Percentiles rank a stretch among this genome's conserved stretches.
Evolutionary conservation across 2,888 invertebrate genomes (phyloP).

Genomic region (Chaetoderma sp.): DNA sequence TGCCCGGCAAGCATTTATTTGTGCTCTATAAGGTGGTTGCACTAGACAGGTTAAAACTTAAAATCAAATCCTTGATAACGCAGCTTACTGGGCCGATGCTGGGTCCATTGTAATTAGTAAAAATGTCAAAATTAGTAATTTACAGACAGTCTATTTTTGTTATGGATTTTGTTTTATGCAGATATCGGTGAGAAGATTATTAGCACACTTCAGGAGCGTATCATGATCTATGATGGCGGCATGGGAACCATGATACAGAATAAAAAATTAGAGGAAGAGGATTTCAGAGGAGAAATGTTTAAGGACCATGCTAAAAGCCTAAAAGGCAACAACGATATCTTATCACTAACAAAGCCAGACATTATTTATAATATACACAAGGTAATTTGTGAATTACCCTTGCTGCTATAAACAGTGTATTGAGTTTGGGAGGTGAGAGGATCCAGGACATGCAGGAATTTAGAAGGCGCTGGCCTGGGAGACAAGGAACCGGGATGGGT

Average conservation of each 20-base stretch:
- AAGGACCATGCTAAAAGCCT: slow-evolving; percentile 69
- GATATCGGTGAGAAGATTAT: slow-evolving; percentile 37
- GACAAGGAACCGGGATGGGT: too few species aligned
- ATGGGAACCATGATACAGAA: slow-evolving; percentile 76
- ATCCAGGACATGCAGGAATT: too few species aligned
- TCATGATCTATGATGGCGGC: slow-evolving; percentile 74
- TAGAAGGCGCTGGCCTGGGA: too few species aligned
- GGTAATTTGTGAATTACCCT: slow-evolving; percentile 51
- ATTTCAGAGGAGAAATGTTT: slow-evolving; percentile 71
- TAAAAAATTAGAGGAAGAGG: slow-evolving; percentile 71
- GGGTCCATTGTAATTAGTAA: too few species aligned
- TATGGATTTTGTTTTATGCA: too few species aligned
- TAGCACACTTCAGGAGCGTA: slow-evolving; percentile 64
- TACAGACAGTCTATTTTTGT: too few species aligned
- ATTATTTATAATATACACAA: slow-evolving; percentile 73
- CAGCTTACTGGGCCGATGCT: too few species aligned
- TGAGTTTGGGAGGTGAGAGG: background rate
- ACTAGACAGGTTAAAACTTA: too few species aligned
- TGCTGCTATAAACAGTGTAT: background rate
- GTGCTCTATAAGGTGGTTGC: too few species aligned
- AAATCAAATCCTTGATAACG: too few species aligned
- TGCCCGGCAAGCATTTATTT: too few species aligned
- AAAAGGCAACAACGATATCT: slow-evolving; percentile 75
- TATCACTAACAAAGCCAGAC: slow-evolving; percentile 72
- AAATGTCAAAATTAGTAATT: too few species aligned